These are phyloP conservation scores for Apistogramma diplotaenia DNA, from an alignment of 2,113 vertebrate species.

Conservation along the genomic window DNA sequence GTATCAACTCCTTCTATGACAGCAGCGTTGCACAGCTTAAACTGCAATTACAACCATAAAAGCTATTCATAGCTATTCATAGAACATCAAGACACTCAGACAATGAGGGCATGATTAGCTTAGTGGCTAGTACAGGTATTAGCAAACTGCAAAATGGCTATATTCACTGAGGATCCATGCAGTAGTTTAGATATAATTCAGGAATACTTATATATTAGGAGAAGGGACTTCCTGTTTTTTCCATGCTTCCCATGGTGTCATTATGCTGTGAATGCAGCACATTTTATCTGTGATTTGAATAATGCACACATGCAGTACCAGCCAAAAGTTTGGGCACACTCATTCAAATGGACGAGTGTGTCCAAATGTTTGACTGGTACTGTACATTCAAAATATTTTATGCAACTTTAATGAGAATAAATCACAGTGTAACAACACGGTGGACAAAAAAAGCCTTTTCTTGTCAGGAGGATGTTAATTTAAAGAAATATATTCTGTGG, in stretches of 20 bases:
- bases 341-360: too few species aligned
- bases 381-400: background rate
- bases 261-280: background rate
- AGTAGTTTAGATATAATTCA: too few species aligned
- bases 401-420: accelerated
- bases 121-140: background rate
- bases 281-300: background rate
- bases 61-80: background rate
- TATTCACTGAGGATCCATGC: background rate
- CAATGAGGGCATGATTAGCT: background rate
- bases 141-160: background rate
- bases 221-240: background rate
- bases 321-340: too few species aligned
- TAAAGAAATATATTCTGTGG: background rate
- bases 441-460: background rate
- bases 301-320: background rate
- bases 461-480: background rate
- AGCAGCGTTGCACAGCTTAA: background rate
- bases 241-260: background rate
- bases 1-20: background rate
- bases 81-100: background rate
- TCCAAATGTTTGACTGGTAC: too few species aligned
- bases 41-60: background rate
- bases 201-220: background rate
- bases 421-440: background rate